Evolutionary conservation across 1,140 invertebrate species (phyloP).

Genomic region (Drosophila azteca): DNA sequence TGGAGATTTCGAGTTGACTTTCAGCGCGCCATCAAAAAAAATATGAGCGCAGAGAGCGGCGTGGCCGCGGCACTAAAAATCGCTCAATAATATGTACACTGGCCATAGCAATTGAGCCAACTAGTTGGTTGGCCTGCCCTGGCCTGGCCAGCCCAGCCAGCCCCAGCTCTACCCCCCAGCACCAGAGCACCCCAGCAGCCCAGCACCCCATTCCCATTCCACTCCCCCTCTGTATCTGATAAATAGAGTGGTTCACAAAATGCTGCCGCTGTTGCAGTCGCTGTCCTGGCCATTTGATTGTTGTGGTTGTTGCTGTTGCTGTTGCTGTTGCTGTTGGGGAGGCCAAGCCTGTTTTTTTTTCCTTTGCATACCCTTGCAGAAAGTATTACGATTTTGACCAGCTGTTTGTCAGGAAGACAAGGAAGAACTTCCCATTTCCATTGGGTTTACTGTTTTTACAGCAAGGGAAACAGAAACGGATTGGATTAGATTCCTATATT

Average conservation of each 20-base stretch:
- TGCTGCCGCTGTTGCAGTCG: constrained; percentile 65
- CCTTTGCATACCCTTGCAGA: no score
- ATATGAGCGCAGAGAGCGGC: constrained; percentile 64
- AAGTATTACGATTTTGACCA: no score
- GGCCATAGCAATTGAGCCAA: constrained; percentile 81
- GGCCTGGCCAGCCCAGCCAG: constrained; percentile 34
- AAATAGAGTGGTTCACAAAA: constrained; percentile 83
- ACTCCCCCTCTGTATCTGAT: constrained; percentile 66
- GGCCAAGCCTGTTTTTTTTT: constrained; percentile 75
- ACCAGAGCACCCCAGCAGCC: neutral
- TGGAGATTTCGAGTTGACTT: constrained; percentile 59
- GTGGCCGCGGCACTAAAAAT: constrained; percentile 66
- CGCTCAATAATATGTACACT: constrained; percentile 81
- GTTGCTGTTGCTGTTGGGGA: constrained; percentile 26
- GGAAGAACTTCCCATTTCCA: no score
- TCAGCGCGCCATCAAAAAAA: constrained; percentile 81
- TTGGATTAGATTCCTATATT: no score
- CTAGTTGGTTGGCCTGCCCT: constrained; percentile 61
- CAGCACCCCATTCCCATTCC: neutral
- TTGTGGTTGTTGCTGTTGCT: constrained; percentile 30
- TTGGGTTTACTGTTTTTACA: no score
- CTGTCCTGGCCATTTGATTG: constrained; percentile 72
- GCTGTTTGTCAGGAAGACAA: constrained; percentile 14
- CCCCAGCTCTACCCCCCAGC: constrained; percentile 10
- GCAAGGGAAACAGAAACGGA: no score